Base-by-base conservation (phyloP, 1,140 invertebrate species). In the Acyrthosiphon pisum region DNA sequence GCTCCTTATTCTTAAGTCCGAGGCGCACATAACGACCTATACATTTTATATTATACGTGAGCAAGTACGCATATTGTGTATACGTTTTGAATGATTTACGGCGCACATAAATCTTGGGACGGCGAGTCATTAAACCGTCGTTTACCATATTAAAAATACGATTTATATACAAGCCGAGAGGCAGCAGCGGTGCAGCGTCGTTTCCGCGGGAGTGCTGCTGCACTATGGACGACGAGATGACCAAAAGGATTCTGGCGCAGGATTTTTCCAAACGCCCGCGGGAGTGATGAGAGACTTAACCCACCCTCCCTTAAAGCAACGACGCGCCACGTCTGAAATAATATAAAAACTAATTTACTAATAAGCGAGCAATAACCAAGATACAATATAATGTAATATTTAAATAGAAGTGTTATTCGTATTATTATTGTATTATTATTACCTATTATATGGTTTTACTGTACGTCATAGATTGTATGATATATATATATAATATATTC, bases 131-230 rank as follows among this genome's bases (percentile, higher is more conserved):
- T 91, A 91, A 83, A 23, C 91, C 18, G 91, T 48, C 91, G 91
- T 92, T 92, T 92, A 92, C 37, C 76, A 44, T 48, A 92, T 92
- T 92, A 92, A 41, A 89, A 56, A 89, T 37, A 53, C 44, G 7
- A 89, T 53, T 48, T 89, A 53, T 89, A 53, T 41, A 88, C 46
- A 48, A 23, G 1, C 26, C 6, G n/a, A 26, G 35, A 48, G 20
- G n/a, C 11, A 2, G 50, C 20, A 44, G 30, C 44, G 41, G 23
- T 76, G 22, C 60, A 68, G 30, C 9, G 37, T 84, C 7, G 37
- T 84, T 84, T 41, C 9, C 81, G 6, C 9, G 81, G 22, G 83
- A 56, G 22, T 22, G 50, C 26, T 76, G 37, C 44, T 20, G n/a
- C 35, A 22, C 3, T 37, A 7, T 81, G 60, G 60, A 68, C 60